A percentile compares a stretch with the other conserved stretches of the same genome.
These are phyloP conservation scores for Sericinus montela DNA, from an alignment of 2,888 invertebrate genomes.

Conservation along the genomic window DNA sequence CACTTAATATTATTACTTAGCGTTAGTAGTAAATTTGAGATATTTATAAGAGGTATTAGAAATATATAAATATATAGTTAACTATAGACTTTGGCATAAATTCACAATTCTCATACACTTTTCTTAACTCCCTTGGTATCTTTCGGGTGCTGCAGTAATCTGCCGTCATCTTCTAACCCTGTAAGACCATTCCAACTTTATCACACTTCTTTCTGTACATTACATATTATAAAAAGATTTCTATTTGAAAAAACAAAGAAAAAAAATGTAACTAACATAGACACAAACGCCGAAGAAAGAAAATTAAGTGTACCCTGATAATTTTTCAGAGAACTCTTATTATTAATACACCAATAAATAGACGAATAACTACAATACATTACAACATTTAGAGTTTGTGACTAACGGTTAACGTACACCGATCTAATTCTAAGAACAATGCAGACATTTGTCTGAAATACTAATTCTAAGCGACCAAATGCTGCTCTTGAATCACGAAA, in stretches of 20 bases:
- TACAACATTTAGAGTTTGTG: too few relatives aligned
- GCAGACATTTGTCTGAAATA: too few relatives aligned
- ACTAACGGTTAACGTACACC: too few relatives aligned
- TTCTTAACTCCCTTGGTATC: neutral
- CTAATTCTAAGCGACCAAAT: too few relatives aligned
- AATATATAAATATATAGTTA: neutral
- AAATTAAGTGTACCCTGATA: constrained; percentile 11
- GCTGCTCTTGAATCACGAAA: too few relatives aligned
- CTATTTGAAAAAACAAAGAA: too few relatives aligned
- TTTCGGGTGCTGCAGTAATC: neutral
- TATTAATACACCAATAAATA: constrained; percentile 7
- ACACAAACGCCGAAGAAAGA: too few relatives aligned
- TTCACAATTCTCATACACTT: neutral
- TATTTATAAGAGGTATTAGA: too few relatives aligned
- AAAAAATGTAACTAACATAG: too few relatives aligned
- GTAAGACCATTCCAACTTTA: neutral
- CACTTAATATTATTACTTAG: neutral
- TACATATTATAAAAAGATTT: too few relatives aligned
- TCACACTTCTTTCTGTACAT: too few relatives aligned
- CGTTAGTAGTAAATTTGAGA: neutral
- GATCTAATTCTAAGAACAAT: too few relatives aligned
- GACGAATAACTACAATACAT: neutral
- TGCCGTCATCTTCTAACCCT: constrained; percentile 9
- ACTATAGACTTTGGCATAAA: neutral
- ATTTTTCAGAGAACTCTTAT: constrained; percentile 1